Evolutionary conservation across 1,140 invertebrate genomes (phyloP).

Genomic region (Conus betulinus): DNA sequence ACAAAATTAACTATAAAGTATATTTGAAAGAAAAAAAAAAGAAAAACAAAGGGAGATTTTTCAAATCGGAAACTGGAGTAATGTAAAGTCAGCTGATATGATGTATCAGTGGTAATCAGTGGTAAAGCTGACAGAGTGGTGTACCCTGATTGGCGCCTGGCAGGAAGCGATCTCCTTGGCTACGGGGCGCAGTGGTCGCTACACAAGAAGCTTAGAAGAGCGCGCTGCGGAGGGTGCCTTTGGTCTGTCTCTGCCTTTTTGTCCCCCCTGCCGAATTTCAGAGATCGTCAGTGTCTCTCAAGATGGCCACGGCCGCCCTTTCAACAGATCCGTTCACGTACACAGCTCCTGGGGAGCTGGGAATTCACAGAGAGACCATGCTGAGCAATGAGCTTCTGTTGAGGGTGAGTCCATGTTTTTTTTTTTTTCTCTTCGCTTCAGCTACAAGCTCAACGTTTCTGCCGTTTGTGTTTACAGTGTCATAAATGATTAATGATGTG

Average conservation of each 20-base stretch:
- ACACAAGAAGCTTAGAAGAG: not conserved
- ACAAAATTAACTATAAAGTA: not conserved
- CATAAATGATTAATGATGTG: too few relatives aligned
- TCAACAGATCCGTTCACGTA: slow-evolving; percentile 48
- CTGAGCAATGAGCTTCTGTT: slow-evolving; percentile 65
- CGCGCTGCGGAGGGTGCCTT: not conserved
- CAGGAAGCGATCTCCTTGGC: slow-evolving; percentile 36
- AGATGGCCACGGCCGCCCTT: slow-evolving; percentile 45
- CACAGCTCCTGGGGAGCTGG: slow-evolving; percentile 66
- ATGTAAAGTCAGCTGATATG: too few relatives aligned
- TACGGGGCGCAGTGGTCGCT: slow-evolving; percentile 22
- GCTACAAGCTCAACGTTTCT: too few relatives aligned
- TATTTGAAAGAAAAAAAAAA: not conserved
- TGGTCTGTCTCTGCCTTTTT: slow-evolving; percentile 6
- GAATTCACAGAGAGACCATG: slow-evolving; percentile 66
- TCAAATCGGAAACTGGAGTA: too few relatives aligned
- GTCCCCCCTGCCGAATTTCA: not conserved
- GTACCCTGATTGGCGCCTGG: slow-evolving; percentile 10
- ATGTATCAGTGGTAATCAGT: too few relatives aligned
- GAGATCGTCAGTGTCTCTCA: not conserved
- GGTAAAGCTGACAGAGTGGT: not conserved
- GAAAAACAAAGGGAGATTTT: too few relatives aligned
- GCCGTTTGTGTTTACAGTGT: too few relatives aligned
- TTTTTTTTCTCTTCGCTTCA: too few relatives aligned
- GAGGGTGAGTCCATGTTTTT: slow-evolving; percentile 52